These are phyloP conservation scores for Ypsolopha scabrella DNA, from an alignment of 2,888 invertebrate species.

Conservation along the genomic window DNA sequence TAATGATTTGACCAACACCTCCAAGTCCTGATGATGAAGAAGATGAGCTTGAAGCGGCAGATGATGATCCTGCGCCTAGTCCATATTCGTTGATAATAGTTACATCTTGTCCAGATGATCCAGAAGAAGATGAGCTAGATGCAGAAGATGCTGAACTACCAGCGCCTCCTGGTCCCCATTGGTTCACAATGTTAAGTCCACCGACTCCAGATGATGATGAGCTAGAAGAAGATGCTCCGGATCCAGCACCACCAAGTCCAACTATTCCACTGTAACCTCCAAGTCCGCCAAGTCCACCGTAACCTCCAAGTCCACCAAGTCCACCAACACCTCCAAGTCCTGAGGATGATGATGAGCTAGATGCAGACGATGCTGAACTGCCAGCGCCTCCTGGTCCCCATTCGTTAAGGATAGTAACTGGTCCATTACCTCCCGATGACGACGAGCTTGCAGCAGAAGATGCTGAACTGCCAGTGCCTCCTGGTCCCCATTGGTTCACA, in stretches of 20 bases:
- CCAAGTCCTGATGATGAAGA: too few species aligned
- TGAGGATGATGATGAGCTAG: not conserved
- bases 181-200: too few species aligned
- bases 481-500: not conserved
- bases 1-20: too few species aligned
- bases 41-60: too few species aligned
- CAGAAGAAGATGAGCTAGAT: too few species aligned
- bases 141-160: too few species aligned
- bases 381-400: conserved; percentile 5
- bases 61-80: too few species aligned
- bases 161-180: too few species aligned
- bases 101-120: too few species aligned
- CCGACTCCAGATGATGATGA: not conserved
- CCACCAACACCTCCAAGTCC: not conserved
- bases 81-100: too few species aligned
- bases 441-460: conserved; percentile 6
- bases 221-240: not conserved
- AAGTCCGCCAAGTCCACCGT: not conserved
- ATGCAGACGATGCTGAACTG: conserved; percentile 7
- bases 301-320: too few species aligned
- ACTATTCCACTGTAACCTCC: not conserved
- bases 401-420: not conserved
- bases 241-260: not conserved
- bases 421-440: not conserved
- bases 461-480: conserved; percentile 6